Evolutionary conservation across 2,113 vertebrate genomes (phyloP).

Genomic region (Mandrillus leucophaeus): DNA sequence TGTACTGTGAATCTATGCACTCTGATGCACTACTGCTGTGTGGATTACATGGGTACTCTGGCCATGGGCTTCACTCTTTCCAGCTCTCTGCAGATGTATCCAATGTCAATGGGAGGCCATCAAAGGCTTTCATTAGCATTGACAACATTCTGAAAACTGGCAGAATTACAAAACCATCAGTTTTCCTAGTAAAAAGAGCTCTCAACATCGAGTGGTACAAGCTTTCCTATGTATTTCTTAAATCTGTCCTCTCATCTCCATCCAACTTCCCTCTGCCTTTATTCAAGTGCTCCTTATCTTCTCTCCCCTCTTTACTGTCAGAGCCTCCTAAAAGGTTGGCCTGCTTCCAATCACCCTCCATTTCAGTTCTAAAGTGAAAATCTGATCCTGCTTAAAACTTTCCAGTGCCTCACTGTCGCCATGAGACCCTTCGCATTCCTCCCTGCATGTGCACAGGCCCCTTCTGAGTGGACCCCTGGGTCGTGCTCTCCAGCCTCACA

Average conservation of each 20-base stretch:
- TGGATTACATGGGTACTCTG: fast-evolving
- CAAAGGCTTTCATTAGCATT: not conserved
- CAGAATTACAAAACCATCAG: not conserved
- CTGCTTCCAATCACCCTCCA: not conserved
- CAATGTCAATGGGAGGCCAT: not conserved
- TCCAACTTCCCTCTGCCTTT: not conserved
- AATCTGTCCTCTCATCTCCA: not conserved
- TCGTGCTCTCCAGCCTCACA: not conserved
- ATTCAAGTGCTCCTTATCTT: not conserved
- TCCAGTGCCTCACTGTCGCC: not conserved
- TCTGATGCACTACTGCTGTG: fast-evolving
- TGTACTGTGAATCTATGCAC: not conserved
- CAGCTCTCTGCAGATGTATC: not conserved
- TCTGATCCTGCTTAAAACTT: not conserved
- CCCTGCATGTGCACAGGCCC: too few species aligned
- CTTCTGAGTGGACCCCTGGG: not conserved
- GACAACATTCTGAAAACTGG: not conserved
- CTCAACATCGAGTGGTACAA: not conserved
- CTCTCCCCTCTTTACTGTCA: not conserved
- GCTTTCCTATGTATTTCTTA: not conserved
- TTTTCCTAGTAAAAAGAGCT: not conserved
- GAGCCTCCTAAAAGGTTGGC: not conserved
- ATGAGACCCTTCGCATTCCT: not conserved
- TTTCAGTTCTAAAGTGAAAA: not conserved
- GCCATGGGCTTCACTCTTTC: not conserved